A percentile compares a stretch with the other conserved stretches of the same genome.
Conservation (phyloP, 2,888 invertebrate species). For the Phyto melanocephala region DNA sequence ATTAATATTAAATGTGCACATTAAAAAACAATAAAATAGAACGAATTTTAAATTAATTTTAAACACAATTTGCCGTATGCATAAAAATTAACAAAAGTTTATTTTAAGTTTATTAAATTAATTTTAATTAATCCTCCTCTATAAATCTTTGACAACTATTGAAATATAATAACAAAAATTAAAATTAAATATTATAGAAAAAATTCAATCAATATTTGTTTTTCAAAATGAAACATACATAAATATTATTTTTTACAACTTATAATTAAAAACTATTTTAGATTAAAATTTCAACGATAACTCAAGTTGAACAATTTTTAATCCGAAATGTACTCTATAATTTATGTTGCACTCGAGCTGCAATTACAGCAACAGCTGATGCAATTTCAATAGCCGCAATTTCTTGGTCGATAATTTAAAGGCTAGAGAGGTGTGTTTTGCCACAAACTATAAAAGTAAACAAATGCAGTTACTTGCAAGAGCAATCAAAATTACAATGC, state of each 20-base stretch:
- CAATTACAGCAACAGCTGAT: not conserved
- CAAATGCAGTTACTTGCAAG: not conserved
- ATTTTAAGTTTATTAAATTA: no score
- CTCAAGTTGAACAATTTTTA: constrained; percentile 5
- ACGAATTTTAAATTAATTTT: no score
- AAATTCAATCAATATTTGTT: not conserved
- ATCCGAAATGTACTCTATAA: not conserved
- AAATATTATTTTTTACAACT: constrained; percentile 20
- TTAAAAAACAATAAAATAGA: no score
- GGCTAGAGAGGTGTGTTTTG: constrained; percentile 35
- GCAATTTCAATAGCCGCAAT: not conserved
- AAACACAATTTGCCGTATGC: no score
- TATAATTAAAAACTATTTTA: constrained; percentile 44
- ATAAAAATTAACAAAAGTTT: no score
- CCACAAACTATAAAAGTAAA: not conserved
- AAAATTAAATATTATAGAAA: not conserved
- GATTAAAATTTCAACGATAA: constrained; percentile 39
- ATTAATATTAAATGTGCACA: no score
- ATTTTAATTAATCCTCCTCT: no score
- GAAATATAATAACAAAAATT: not conserved
- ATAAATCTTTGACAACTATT: no score
- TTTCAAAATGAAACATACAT: constrained; percentile 7
- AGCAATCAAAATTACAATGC: not conserved
- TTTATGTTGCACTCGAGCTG: not conserved
- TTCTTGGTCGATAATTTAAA: not conserved